Evolutionary conservation across 92 coral and sea anemone genomes (phyloP).

Genomic region (Phenganax marumi): DNA sequence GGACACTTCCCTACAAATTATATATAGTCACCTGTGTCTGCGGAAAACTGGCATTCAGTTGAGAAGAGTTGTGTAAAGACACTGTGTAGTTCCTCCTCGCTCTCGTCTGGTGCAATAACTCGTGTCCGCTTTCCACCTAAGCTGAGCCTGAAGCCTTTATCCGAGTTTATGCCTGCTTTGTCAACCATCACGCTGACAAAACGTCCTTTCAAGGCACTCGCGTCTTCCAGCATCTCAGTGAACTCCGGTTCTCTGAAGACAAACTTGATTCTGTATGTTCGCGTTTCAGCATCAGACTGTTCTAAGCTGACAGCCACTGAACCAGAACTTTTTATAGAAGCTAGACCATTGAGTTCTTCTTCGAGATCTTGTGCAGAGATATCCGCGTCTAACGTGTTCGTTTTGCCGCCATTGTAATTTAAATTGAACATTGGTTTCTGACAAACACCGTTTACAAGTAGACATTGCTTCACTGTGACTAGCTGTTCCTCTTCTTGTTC

Average conservation of each 20-base stretch:
- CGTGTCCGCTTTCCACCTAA: constrained; percentile 15
- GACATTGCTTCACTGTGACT: constrained; percentile 23
- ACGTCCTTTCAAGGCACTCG: constrained; percentile 20
- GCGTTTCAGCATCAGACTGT: constrained; percentile 18
- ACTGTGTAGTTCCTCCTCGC: not conserved
- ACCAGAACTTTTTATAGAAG: constrained; percentile 59
- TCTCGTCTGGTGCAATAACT: not conserved
- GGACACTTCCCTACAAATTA: not conserved
- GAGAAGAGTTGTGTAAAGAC: constrained; percentile 7
- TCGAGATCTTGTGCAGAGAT: constrained; percentile 56
- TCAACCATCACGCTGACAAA: constrained; percentile 23
- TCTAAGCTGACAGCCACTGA: constrained; percentile 64
- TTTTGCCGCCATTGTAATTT: constrained; percentile 55
- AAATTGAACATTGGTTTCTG: constrained; percentile 44
- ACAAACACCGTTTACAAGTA: not conserved
- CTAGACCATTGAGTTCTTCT: constrained; percentile 58
- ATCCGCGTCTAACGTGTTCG: constrained; percentile 27
- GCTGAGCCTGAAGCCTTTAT: constrained; percentile 12
- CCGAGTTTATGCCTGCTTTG: constrained; percentile 27
- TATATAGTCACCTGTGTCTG: constrained; percentile 1
- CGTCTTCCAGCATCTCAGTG: constrained; percentile 45
- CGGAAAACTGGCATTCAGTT: constrained; percentile 22
- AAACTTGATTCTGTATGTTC: constrained; percentile 62
- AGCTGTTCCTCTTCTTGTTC: constrained; percentile 27
- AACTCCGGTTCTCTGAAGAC: constrained; percentile 54